A percentile compares a stretch with the other conserved stretches of the same genome.
Conservation (phyloP, 1,140 invertebrate species). For the Drosophila rufa region DNA sequence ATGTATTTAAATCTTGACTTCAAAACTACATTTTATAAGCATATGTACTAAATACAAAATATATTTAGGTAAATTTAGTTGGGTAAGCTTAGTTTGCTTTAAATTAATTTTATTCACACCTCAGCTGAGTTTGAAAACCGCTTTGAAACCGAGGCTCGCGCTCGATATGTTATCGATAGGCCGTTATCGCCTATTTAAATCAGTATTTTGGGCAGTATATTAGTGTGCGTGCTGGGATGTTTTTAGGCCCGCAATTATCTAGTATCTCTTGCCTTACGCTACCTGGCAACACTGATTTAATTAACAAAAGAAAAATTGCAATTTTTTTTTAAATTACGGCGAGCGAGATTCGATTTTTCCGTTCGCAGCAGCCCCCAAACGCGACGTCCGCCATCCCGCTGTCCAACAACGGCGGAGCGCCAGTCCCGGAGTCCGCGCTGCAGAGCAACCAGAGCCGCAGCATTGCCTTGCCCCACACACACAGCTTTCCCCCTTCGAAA, state of each 20-base stretch:
- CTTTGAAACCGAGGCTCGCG: background rate
- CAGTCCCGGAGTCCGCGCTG: conserved; percentile 14
- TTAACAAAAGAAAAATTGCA: conserved; percentile 36
- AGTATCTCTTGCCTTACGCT: background rate
- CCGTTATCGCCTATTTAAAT: background rate
- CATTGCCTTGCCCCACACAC: conserved; percentile 23
- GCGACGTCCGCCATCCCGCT: conserved; percentile 4
- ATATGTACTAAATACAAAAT: too few relatives aligned
- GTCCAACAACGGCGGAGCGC: conserved; percentile 12
- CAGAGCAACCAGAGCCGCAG: conserved; percentile 13
- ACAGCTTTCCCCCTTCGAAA: conserved; percentile 33
- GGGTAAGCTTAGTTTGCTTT: too few relatives aligned
- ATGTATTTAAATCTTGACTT: too few relatives aligned
- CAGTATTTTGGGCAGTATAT: background rate
- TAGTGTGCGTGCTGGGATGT: background rate
- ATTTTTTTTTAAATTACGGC: conserved; percentile 26
- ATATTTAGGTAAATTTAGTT: too few relatives aligned
- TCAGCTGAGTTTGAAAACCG: background rate
- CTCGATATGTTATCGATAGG: background rate
- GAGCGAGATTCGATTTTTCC: conserved; percentile 28
- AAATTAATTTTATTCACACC: background rate
- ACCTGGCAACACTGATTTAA: conserved; percentile 18
- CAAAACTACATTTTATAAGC: too few relatives aligned
- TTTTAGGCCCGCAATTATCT: too few relatives aligned
- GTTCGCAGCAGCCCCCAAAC: conserved; percentile 14